Base-by-base conservation (phyloP, 1,140 invertebrate genomes). In the Patella vulgata region DNA sequence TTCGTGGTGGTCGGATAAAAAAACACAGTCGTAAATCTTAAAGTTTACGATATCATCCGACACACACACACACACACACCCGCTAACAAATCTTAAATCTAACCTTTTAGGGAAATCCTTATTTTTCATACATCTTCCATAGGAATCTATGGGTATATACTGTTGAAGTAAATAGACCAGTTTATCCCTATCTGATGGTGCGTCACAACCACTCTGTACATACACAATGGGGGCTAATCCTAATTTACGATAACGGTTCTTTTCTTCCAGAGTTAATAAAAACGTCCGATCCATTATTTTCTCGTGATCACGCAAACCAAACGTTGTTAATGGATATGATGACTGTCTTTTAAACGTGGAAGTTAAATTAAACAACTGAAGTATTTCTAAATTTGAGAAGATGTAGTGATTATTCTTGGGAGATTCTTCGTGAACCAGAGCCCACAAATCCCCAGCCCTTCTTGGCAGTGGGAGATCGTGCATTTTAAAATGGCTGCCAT, bases 341-440 rank as follows among this genome's bases (percentile, higher is more conserved):
- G 92, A 93, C 52, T 88, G 82, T 67, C 91, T 85, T 66, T 90
- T 91, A 75, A 93, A 93, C 3, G 93, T 94, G 1, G 90, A 86
- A 0, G 92, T 92, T 65, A 88, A 89, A 80, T 94, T 92, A 71
- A 95, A 95, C 42, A 94, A 78, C 11, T 61, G 85, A 73, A 80
- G 87, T 71, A 76, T 89, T 81, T 59, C 53, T 28, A 62, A 51
- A 58, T 89, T 84, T 42, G 80, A 83, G 44, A 94, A 85, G 17
- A 90, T 86, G 28, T 89, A 90, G 14, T 56, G 39, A 57, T 89
- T 88, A 84, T 94, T 94, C 75, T 91, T 90, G 6, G 93, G 92
- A 0, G 92, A 94, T 85, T 95, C 93, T 84, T 94, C 93, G 80
- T 95, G 92, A 44, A 92, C 85, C 44, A 94, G 73, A 1, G 87